Base-by-base conservation (phyloP, 1,140 invertebrate genomes). In the Heliothis virescens region DNA sequence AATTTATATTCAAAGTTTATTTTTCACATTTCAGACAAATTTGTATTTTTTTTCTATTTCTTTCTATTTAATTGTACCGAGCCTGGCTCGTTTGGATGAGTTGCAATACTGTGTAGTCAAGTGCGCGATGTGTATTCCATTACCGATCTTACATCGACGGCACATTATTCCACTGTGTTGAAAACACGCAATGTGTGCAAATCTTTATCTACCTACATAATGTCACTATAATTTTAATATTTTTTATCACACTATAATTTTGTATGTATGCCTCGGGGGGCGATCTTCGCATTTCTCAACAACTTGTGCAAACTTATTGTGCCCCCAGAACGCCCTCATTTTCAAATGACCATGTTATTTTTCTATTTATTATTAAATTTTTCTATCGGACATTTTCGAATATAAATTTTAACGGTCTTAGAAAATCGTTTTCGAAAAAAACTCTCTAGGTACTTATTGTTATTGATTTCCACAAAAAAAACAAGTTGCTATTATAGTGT, bases 381-480 rank as follows among this genome's bases (percentile, higher is more conserved):
- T 74, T 83, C 71, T 84, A 85, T 81, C 63, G 67, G 79, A 82
- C 79, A 81, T 83, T 80, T 75, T 84, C 55, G 82, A 82, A 84
- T 83, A 80, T 77, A 82, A 81, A 83, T 82, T 82, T 60, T 82
- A 69, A 80, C 18, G 74, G 73, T 62, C 76, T 83, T 82, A 79
- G 69, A 80, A 82, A 63, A 77, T 55, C 67, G 79, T 82, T 80
- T 79, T 79, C 52, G 29, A 48, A 83, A 83, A 41, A 7, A 87
- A 83, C 72, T 84, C 82, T 90, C 80, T 90, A 90, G 86, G 89
- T 94, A 91, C 90, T 92, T 76, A 82, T 89, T 89, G 89, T 91
- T 90, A 90, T 85, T 85, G 82, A 84, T 91, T 90, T 91, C 85
- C 85, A 89, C 81, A 55, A 79, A 82, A 78, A 83, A 85, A 84